Conservation (phyloP, 2,888 invertebrate genomes). For the Neelides folsomi region DNA sequence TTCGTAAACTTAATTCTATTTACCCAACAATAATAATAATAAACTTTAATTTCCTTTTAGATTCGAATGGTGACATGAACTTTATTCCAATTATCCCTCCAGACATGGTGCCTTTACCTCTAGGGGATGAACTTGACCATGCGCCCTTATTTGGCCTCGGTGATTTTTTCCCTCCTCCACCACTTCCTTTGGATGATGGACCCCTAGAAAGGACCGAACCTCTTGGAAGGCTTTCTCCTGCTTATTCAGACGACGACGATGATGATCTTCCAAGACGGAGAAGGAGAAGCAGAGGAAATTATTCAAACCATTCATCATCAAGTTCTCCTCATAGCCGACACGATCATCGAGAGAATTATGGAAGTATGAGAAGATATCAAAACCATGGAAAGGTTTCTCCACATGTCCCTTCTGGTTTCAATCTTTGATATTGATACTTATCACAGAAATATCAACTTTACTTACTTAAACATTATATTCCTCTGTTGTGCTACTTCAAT, state of each 20-base stretch:
- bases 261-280: background rate
- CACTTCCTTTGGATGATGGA: conserved; percentile 1
- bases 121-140: conserved; percentile 17
- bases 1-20: too few species aligned
- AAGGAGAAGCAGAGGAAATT: conserved; percentile 7
- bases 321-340: conserved; percentile 15
- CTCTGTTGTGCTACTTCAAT: too few species aligned
- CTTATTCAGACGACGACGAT: conserved; percentile 15
- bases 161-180: conserved; percentile 26
- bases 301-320: conserved; percentile 18
- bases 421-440: too few species aligned
- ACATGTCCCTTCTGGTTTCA: too few species aligned
- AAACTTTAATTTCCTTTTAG: too few species aligned
- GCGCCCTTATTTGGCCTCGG: conserved; percentile 26
- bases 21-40: too few species aligned
- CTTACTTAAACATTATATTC: too few species aligned
- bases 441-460: too few species aligned
- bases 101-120: conserved; percentile 22
- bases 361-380: too few species aligned
- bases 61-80: too few species aligned
- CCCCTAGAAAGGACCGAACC: conserved; percentile 20
- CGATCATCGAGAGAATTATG: conserved; percentile 6
- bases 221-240: conserved; percentile 25
- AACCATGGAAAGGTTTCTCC: too few species aligned
- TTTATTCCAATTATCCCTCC: conserved; percentile 8